Evolutionary conservation across 1,140 invertebrate genomes (phyloP), one percentile per base, ranked within the genome.

Genomic region (Hyles vespertilio): DNA sequence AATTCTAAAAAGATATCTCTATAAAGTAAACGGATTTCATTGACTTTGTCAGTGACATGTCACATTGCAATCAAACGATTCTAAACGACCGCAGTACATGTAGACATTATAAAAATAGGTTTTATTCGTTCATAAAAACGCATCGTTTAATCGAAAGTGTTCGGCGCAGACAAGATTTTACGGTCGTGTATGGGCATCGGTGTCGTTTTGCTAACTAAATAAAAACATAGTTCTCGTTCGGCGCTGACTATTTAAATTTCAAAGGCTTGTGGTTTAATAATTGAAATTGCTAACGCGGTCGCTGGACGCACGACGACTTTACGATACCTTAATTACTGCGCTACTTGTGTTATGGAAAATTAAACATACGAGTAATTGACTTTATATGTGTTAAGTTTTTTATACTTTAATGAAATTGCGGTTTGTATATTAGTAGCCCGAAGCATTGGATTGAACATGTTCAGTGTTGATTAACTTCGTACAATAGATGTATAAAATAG

Each of bases 261-360:
- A 51, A 51, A 32, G 9, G 50, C 32, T 32, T 9, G 34, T 34
- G 33, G 54, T 67, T 60, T 71, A 73, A 69, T 62, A 46, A 58
- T 46, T 67, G 69, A 73, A 73, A 76, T 76, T 71, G 67, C 68
- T 63, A 55, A 49, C 51, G 62, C 51, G 61, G 62, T 32, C 12
- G 32, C 43, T 40, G 61, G 55, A 54, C 59, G 62, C 46, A 61
- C 68, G 63, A 69, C 65, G 68, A 69, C 67, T 62, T 62, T 61
- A 56, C 59, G 53, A 62, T 53, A 47, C 49, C 47, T 57, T 62
- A 62, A 62, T 62, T 57, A 62, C 52, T 52, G 45, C 33, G 45
- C 43, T 47, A 47, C 58, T 44, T 34, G 45, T 51, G 34, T 3
- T 34, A 34, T 34, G 32, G 50, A 33, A 3, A 51, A 51, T 51